Percentiles rank a stretch among this genome's conserved stretches.
phyloP scores from a whole-genome alignment of 2,797 vertebrate species.

The Micrastur ruficollis region DNA sequence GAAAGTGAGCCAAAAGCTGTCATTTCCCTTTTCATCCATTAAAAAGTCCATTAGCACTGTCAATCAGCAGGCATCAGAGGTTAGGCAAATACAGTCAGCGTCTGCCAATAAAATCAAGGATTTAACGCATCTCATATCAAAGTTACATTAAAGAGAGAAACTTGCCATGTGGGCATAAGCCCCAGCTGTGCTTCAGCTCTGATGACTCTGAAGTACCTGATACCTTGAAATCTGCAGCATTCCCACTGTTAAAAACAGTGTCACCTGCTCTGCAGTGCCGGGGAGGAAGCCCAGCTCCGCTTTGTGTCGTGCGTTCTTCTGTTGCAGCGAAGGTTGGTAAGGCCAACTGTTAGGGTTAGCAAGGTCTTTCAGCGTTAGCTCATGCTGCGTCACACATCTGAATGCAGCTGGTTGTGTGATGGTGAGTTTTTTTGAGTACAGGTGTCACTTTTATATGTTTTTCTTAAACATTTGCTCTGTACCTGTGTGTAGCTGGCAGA shows the following conservation, averaged over 20 bases:
- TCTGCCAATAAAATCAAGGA: slow-evolving; percentile 62
- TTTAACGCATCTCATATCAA: slow-evolving; percentile 44
- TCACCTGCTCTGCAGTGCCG: background rate
- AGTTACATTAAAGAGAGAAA: slow-evolving; percentile 33
- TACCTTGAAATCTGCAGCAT: background rate
- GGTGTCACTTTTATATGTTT: background rate
- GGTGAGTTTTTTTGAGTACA: background rate
- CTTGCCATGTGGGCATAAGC: background rate
- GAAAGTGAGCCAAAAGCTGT: slow-evolving; percentile 67
- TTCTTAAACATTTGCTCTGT: background rate
- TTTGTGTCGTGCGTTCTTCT: accelerated
- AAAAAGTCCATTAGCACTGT: slow-evolving; percentile 62
- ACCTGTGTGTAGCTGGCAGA: background rate
- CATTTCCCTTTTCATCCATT: slow-evolving; percentile 69
- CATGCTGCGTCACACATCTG: background rate
- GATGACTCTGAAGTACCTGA: background rate
- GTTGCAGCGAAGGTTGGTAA: background rate
- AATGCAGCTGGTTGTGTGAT: background rate
- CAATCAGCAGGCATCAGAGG: slow-evolving; percentile 57
- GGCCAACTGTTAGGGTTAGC: background rate
- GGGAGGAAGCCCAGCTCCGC: background rate
- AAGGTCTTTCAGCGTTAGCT: background rate
- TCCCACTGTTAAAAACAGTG: background rate
- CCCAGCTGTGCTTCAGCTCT: background rate
- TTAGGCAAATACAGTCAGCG: slow-evolving; percentile 57